Evolutionary conservation across 2,113 vertebrate species (phyloP).

Genomic region (Sylvietta virens): DNA sequence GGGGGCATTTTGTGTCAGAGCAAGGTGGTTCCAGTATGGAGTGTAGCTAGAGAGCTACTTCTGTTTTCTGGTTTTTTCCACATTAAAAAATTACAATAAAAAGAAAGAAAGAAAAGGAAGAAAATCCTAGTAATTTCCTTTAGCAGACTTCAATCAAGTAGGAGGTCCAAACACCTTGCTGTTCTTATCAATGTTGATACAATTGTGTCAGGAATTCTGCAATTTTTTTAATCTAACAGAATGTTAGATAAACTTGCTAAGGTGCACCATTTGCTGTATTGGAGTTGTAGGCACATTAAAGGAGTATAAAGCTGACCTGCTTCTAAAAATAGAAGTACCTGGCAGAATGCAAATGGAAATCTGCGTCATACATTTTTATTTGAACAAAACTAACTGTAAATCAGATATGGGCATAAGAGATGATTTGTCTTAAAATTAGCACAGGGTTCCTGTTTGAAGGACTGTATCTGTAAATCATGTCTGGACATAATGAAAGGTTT

Average conservation of each 20-base stretch:
- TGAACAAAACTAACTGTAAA: constrained; percentile 5
- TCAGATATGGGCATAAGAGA: background rate
- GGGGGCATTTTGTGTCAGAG: background rate
- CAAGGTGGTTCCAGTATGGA: background rate
- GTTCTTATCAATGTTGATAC: background rate
- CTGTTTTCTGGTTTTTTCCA: background rate
- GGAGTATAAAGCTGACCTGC: background rate
- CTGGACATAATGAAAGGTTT: background rate
- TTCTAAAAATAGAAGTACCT: constrained; percentile 34
- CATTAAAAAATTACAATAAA: background rate
- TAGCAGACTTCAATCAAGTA: background rate
- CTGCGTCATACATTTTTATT: constrained; percentile 12
- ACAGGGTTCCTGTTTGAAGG: background rate
- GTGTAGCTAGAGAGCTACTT: background rate
- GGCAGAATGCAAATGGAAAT: constrained; percentile 3
- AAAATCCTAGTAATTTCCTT: background rate
- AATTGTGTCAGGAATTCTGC: background rate
- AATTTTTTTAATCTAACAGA: background rate
- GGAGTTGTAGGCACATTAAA: background rate
- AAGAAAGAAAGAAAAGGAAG: rapidly evolving
- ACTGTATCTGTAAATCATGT: background rate
- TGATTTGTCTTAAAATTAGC: constrained; percentile 2
- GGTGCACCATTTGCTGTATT: background rate
- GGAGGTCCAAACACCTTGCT: background rate
- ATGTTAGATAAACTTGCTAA: background rate